Conservation (phyloP, 1,140 invertebrate species). For the Dreissena rostriformis region DNA sequence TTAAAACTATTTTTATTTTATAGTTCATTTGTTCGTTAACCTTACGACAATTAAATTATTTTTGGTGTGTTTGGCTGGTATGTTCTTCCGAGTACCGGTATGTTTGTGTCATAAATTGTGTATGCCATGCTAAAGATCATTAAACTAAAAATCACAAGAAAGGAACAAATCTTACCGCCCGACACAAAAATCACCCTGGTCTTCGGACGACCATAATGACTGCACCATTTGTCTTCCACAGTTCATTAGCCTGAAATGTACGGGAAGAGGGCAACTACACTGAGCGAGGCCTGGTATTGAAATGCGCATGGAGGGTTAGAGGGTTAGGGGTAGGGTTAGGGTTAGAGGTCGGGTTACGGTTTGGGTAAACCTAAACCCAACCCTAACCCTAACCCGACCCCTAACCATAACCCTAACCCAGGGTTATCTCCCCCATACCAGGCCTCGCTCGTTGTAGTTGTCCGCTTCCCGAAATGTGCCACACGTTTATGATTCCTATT, state of each 20-base stretch:
- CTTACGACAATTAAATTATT: neutral
- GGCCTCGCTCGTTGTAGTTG: no score
- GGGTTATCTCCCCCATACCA: no score
- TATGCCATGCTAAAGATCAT: neutral
- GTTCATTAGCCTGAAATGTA: conserved; percentile 68
- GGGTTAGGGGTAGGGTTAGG: no score
- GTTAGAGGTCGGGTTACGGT: no score
- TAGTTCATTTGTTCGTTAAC: neutral
- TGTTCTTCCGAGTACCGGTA: neutral
- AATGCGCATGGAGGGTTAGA: no score
- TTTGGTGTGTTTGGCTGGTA: neutral
- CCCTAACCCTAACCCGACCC: no score
- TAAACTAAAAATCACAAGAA: neutral
- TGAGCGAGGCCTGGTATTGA: no score
- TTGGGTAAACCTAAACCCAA: no score
- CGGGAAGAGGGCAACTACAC: no score
- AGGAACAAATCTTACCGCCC: conserved; percentile 72
- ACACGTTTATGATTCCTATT: conserved; percentile 16
- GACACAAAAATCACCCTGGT: conserved; percentile 79
- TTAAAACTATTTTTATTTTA: no score
- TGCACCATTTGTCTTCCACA: conserved; percentile 77
- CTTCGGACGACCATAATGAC: conserved; percentile 79
- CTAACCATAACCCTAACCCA: no score
- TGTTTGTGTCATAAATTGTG: neutral
- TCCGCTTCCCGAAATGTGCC: conserved; percentile 67